A percentile compares a stretch with the other conserved stretches of the same genome.
Evolutionary conservation across 2,113 vertebrate genomes (phyloP).

Genomic region (Nesoenas mayeri): DNA sequence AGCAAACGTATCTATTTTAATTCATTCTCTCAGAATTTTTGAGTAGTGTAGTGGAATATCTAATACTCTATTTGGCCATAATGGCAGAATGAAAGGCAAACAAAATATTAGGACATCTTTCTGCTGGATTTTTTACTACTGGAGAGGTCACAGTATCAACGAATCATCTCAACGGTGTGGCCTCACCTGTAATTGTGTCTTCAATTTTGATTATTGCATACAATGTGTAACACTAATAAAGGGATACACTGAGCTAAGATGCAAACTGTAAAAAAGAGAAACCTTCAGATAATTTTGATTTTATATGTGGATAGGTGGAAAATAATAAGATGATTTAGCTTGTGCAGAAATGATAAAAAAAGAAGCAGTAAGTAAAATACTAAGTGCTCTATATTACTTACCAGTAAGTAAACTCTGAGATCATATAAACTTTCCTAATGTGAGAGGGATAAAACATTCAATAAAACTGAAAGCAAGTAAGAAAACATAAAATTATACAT

Average conservation of each 20-base stretch:
- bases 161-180: background rate
- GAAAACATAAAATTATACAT: background rate
- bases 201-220: constrained; percentile 6
- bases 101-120: background rate
- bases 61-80: background rate
- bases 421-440: background rate
- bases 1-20: constrained; percentile 17
- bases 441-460: constrained; percentile 2
- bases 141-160: background rate
- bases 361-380: background rate
- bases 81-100: background rate
- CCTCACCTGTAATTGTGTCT: constrained; percentile 1
- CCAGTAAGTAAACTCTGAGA: background rate
- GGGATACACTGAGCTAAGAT: background rate
- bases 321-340: background rate
- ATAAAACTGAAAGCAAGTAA: background rate
- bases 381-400: background rate
- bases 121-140: background rate
- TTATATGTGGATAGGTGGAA: background rate
- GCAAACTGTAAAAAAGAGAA: background rate
- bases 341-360: background rate
- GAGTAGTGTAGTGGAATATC: background rate
- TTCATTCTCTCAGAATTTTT: background rate
- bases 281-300: background rate
- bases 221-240: background rate